A percentile compares a stretch with the other conserved stretches of the same genome.
phyloP scores from a whole-genome alignment of 2,113 vertebrate genomes.

The Turdus rufiventris region DNA sequence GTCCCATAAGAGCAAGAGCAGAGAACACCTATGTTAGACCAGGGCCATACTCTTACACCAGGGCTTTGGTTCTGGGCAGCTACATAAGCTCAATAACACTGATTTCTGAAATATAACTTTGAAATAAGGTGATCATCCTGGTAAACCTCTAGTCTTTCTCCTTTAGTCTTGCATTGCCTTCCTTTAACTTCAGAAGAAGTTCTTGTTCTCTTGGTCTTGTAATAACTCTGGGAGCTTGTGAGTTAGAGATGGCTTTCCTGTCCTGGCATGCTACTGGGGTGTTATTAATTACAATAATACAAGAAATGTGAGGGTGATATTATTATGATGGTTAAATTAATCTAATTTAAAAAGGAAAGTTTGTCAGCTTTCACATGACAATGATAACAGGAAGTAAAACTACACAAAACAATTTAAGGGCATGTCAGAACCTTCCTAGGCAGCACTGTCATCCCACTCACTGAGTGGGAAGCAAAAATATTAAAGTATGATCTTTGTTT shows the following conservation, averaged over 20 bases:
- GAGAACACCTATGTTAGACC: background rate
- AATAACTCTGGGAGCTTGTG: background rate
- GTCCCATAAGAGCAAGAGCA: background rate
- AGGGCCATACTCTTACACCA: background rate
- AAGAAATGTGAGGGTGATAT: background rate
- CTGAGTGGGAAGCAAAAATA: constrained; percentile 52
- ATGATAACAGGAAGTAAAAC: constrained; percentile 59
- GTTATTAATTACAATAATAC: background rate
- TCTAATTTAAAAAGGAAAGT: constrained; percentile 56
- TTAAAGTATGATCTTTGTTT: constrained; percentile 66
- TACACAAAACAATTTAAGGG: constrained; percentile 39
- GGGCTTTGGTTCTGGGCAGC: background rate
- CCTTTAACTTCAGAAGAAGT: background rate
- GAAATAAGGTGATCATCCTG: background rate
- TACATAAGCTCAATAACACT: background rate
- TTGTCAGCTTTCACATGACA: constrained; percentile 56
- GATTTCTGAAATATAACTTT: background rate
- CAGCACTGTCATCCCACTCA: constrained; percentile 22
- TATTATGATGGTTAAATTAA: constrained; percentile 63
- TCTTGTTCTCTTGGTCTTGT: background rate
- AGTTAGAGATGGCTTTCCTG: constrained; percentile 43
- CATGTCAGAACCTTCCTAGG: constrained; percentile 65
- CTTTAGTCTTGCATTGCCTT: background rate
- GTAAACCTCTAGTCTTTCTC: background rate
- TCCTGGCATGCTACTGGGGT: constrained; percentile 53